Evolutionary conservation across 2,113 vertebrate species (phyloP), one percentile per base, ranked within the genome.

Genomic region (Motacilla alba): DNA sequence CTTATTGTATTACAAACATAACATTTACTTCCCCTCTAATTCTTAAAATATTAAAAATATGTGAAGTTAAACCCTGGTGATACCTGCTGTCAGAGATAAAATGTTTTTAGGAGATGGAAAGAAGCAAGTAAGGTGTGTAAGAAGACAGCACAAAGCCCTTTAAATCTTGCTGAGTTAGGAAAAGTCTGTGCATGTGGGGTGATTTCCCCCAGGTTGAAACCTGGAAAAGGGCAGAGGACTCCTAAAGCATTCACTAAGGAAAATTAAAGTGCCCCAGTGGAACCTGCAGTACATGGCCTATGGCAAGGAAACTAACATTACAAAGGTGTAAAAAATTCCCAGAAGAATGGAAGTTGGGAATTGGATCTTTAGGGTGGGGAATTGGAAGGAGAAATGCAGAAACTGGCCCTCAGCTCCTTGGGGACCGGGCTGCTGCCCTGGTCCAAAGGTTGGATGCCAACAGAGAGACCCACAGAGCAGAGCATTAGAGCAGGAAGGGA

Each of bases 361-460:
- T 59, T 59, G 13, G 39, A 24, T 17, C 11, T 24, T 30, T 26
- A 15, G 76, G 13, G 22, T 10, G 14, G 28, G 14, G 6, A 19
- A 10, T 2, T n/a, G 52, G 52, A 39, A 37, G 44, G 35, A 67
- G 43, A 72, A 52, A 41, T 16, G 58, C 37, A 86, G 62, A 43
- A 59, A 23, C 3, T 39, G 47, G 6, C 4, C 8, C 39, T 63
- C 21, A 23, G 1, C 8, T 60, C 49, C 33, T 39, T 11, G 5
- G 0, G 22, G 63, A 8, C 10, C 5, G 5, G 6, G 19, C 10
- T 73, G 49, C 70, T 62, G 56, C 49, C 37, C 1, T 0, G 4
- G 13, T 21, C 31, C 56, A 30, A 15, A 44, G 63, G 12, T 0
- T 31, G 64, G 60, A 19, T 73, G 30, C 73, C 76, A 80, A 4